Evolutionary conservation across 2,888 invertebrate species (phyloP), one percentile per base, ranked within the genome.

Genomic region (Caenorhabditis afra): DNA sequence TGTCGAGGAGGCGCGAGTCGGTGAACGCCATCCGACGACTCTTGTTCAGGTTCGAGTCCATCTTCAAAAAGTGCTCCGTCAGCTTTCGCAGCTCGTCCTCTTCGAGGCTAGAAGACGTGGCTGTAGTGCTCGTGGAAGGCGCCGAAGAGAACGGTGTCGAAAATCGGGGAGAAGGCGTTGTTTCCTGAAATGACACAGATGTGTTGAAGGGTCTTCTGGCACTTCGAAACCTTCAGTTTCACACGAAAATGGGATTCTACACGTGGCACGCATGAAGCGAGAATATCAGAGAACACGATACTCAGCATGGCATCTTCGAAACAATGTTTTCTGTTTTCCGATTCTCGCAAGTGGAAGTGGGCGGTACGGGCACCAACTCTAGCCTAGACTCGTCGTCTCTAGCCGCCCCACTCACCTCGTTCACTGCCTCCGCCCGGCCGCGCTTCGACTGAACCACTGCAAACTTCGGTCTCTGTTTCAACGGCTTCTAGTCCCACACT

Each of bases 21-120:
- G 77, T 70, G 20, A 77, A 77, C 0, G 73, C 70, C 68, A 79
- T 68, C 39, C 73, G 37, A 37, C 79, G 58, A 37, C 65, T 70
- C 20, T 75, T 79, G 37, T 79, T 79, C 49, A 79, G 47, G 66
- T 68, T 79, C 22, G 79, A 79, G 29, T 79, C 79, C 70, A 79
- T 73, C 50, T 79, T 75, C 23, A 70, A 18, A 23, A 70, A 65
- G 41, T 79, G 79, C 22, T 79, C 74, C 11, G 37, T 59, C 16
- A 74, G 35, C 41, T 52, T 53, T 16, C 53, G 52, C 11, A 67
- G 16, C 23, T 73, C 66, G 20, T 79, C 62, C 0, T 49, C 53
- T n/a, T 70, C 47, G 29, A 52, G 14, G 4, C 35, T 37, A 1
- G 70, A 70, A 3, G 35, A 5, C 3, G 61, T 29, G 0, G 71